Percentiles rank a stretch among this genome's conserved stretches.
phyloP scores from a whole-genome alignment of 2,888 invertebrate species.

The Marronus borbonicus region DNA sequence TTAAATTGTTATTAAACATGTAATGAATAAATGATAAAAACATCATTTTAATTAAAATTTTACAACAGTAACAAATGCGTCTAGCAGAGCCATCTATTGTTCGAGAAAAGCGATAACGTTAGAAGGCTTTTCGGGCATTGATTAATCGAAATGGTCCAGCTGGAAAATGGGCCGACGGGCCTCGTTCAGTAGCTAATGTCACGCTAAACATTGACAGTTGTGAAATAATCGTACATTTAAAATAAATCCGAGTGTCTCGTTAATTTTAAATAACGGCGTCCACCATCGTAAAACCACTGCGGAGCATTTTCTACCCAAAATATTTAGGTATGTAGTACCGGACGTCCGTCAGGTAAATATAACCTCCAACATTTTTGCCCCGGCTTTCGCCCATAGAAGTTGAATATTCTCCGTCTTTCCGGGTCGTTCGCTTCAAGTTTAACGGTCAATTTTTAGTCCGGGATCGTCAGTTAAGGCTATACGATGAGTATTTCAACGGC shows the following conservation, averaged over 20 bases:
- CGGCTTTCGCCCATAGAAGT: not conserved
- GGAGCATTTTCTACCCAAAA: constrained; percentile 49
- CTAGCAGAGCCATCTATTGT: constrained; percentile 25
- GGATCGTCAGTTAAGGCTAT: not conserved
- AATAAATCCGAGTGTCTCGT: constrained; percentile 38
- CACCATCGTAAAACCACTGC: constrained; percentile 48
- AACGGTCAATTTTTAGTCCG: not conserved
- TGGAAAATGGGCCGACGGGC: constrained; percentile 11
- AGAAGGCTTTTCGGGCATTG: constrained; percentile 17
- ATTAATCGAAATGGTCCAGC: constrained; percentile 41
- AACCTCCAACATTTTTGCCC: constrained; percentile 15
- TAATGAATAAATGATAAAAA: no score
- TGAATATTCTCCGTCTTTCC: not conserved
- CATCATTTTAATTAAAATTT: no score
- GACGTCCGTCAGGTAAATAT: constrained; percentile 21
- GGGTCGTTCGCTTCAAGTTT: not conserved
- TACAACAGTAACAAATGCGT: no score
- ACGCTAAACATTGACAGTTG: constrained; percentile 45
- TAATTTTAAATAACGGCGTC: constrained; percentile 49
- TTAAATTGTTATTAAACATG: no score
- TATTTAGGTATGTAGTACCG: constrained; percentile 45
- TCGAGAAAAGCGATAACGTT: not conserved
- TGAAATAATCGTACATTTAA: constrained; percentile 44
- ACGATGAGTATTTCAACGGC: not conserved
- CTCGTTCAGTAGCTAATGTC: constrained; percentile 34